Base-by-base conservation (phyloP, 2,113 vertebrate species). In the Pygoscelis antarcticus region DNA sequence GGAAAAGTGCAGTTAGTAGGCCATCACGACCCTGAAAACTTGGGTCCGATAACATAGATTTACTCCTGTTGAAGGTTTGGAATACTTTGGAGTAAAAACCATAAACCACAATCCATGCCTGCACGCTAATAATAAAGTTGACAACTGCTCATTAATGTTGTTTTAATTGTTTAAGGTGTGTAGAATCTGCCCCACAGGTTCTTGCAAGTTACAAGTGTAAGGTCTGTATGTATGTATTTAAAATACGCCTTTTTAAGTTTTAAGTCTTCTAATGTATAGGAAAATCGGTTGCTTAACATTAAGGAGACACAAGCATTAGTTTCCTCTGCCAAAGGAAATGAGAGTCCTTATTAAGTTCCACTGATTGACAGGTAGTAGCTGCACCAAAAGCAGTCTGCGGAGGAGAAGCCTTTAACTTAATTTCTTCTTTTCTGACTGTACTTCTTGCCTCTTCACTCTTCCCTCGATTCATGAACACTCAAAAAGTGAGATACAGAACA, bases 301-400 rank as follows among this genome's bases (percentile, higher is more conserved):
- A n/a, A 20, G 74, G 87, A 90, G 52, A 76, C 19, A 42, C 58
- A 51, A 52, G 47, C 60, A 80, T 83, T 82, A 66, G 68, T 80
- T 94, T 69, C 57, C n/a, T 21, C 15, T 61, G 36, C 68, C 51
- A 75, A 87, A 93, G 90, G 80, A 87, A 95, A 87, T 71, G 74
- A 38, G 71, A 72, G 69, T 89, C 65, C 66, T 87, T 95, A 66
- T 61, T 83, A 93, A 94, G 83, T 85, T 91, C 52, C 80, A 82
- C 52, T 58, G 80, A 89, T 65, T 42, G 79, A 94, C 89, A 65
- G 75, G 62, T 58, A 79, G 87, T 84, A 96, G 86, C 47, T 75
- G 49, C 16, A 30, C 58, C 57, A 46, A 87, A 79, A 64, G 34
- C 65, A 26, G 34, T 20, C 70, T 49, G 40, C 27, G 26, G 64